These are phyloP conservation scores for Periparus ater DNA, from an alignment of 2,797 vertebrate genomes.

Conservation along the genomic window DNA sequence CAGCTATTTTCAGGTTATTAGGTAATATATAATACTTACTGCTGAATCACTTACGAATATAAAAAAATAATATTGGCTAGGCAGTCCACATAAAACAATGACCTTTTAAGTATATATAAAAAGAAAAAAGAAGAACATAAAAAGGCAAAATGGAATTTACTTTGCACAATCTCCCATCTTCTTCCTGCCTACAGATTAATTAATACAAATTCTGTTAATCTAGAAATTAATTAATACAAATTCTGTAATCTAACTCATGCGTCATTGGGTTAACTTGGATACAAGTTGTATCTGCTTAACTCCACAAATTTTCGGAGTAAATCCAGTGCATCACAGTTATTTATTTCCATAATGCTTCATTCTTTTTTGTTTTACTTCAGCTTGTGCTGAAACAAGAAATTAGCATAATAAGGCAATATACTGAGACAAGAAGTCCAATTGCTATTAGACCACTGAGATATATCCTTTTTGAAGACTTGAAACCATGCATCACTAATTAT, in stretches of 20 bases:
- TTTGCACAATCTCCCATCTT: neutral
- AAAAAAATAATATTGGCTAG: neutral
- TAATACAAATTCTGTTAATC: neutral
- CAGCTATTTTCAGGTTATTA: neutral
- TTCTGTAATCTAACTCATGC: neutral
- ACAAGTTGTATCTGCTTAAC: neutral
- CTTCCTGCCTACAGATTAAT: neutral
- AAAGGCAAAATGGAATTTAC: neutral
- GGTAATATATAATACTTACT: neutral
- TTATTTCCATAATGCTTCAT: neutral
- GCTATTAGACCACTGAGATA: neutral
- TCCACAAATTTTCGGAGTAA: neutral
- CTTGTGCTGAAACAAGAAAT: neutral
- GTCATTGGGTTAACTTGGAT: neutral
- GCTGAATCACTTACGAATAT: neutral
- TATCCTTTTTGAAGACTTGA: neutral
- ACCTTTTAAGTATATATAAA: neutral
- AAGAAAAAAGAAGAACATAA: neutral
- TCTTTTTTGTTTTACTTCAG: neutral
- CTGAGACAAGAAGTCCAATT: neutral
- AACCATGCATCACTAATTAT: neutral
- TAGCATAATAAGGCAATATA: neutral
- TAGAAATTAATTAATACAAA: neutral
- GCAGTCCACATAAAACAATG: neutral
- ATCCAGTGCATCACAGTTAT: neutral